Base-by-base conservation (phyloP, 2,113 vertebrate genomes). In the Prolemur simus region DNA sequence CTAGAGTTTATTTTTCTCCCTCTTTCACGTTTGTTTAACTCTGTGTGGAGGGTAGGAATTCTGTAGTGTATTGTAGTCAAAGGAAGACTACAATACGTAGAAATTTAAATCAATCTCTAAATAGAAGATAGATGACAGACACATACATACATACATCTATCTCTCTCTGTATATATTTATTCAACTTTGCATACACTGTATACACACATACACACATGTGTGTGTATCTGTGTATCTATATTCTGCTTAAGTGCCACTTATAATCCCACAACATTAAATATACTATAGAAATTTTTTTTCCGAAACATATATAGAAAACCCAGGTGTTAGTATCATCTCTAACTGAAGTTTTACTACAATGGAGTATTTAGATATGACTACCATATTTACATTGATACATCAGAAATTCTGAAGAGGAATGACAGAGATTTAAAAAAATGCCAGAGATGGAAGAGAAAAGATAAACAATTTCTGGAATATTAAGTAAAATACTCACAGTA, bases 401-500 rank as follows among this genome's bases (percentile, higher is more conserved):
- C 17, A 96, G 54, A 96, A 95, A 87, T 0, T 64, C 39, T 56
- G 52, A 85, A 97, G 49, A 89, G 12, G 17, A 73, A 39, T 69
- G 95, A 73, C 1, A 3, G 14, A 87, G 27, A 84, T 29, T 52
- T 89, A 13, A 56, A 95, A 95, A 60, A 87, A 60, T 11, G 85
- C 25, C 47, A 96, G 66, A 97, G 95, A 98, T 49, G 3, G 13
- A 63, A 89, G 87, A 93, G n/a, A 68, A 91, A 71, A 96, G 11
- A 92, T 45, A 66, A 88, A 87, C 49, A n/a, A n/a, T n/a, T 91
- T 93, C 49, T 95, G 54, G 15, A 97, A 96, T 76, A 1, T 39
- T 86, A 77, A 95, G 49, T 71, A 60, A 49, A 85, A 91, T 97
- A 99, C 99, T 99, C 98, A 99, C 99, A 98, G 99, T 99, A 99